Evolutionary conservation across 2,888 invertebrate species (phyloP).

Genomic region (Archaeoteleia sp.): DNA sequence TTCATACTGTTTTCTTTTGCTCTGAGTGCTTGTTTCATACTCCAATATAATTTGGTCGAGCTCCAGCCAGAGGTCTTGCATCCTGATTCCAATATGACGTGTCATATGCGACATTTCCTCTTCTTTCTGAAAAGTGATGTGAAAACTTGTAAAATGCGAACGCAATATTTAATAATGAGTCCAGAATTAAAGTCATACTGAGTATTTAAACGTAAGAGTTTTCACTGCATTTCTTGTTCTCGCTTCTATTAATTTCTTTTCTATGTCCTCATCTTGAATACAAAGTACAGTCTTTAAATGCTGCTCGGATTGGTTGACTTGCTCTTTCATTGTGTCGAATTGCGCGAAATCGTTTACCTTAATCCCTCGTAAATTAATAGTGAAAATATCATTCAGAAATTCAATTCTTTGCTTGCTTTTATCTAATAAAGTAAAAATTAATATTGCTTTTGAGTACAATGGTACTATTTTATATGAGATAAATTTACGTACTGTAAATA

Average conservation of each 20-base stretch:
- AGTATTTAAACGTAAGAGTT: slow-evolving; percentile 60
- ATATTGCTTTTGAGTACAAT: too few species aligned
- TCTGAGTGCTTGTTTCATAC: slow-evolving; percentile 66
- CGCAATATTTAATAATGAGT: slow-evolving; percentile 1
- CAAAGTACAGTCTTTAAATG: slow-evolving; percentile 79
- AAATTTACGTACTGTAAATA: neutral
- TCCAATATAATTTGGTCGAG: slow-evolving; percentile 59
- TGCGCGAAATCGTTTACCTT: slow-evolving; percentile 76
- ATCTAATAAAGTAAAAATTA: slow-evolving; percentile 72
- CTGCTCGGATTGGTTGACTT: slow-evolving; percentile 77
- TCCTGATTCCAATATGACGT: slow-evolving; percentile 58
- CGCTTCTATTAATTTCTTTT: slow-evolving; percentile 58
- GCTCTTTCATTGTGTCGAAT: slow-evolving; percentile 76
- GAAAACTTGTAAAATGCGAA: too few species aligned
- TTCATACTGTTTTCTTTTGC: slow-evolving; percentile 69
- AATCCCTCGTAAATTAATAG: slow-evolving; percentile 77
- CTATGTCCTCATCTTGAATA: slow-evolving; percentile 75
- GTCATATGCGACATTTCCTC: slow-evolving; percentile 59
- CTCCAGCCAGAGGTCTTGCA: slow-evolving; percentile 63
- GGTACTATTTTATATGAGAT: too few species aligned
- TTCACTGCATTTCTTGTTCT: slow-evolving; percentile 64
- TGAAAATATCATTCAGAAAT: slow-evolving; percentile 78
- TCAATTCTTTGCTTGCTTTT: slow-evolving; percentile 78
- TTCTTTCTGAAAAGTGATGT: slow-evolving; percentile 60
- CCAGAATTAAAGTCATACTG: slow-evolving; percentile 56